Evolutionary conservation across 2,113 vertebrate species (phyloP).

Genomic region (Ceyx cyanopectus): DNA sequence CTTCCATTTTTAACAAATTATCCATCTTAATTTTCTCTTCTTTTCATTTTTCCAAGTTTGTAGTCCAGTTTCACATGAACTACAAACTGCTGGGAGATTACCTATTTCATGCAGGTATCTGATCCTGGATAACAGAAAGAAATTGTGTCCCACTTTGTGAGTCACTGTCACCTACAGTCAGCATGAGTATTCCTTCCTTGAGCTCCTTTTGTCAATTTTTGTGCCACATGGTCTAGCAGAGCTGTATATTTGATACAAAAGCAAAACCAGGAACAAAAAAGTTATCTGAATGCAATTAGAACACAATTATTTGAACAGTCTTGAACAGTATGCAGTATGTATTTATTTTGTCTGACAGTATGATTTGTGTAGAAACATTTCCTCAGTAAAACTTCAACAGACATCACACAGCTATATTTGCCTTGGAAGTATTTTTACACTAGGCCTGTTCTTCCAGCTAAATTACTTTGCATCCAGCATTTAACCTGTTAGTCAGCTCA

Average conservation of each 20-base stretch:
- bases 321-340: background rate
- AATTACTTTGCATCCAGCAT: constrained; percentile 36
- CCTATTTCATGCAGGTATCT: background rate
- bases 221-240: background rate
- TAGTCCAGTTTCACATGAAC: background rate
- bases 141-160: background rate
- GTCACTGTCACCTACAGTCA: background rate
- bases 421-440: constrained; percentile 50
- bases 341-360: constrained; percentile 30
- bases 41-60: background rate
- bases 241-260: background rate
- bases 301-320: constrained; percentile 24
- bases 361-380: constrained; percentile 33
- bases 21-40: background rate
- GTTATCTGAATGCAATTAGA: background rate
- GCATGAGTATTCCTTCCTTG: background rate
- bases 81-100: background rate
- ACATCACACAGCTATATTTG: constrained; percentile 29
- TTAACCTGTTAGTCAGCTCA: constrained; percentile 41
- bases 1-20: constrained; percentile 57
- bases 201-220: background rate
- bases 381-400: constrained; percentile 33
- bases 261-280: background rate
- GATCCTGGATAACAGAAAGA: background rate
- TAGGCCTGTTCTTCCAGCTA: constrained; percentile 10